Percentiles rank a stretch among this genome's conserved stretches.
phyloP scores from a whole-genome alignment of 2,113 vertebrate genomes.

The Ptilorrhoa leucosticta region DNA sequence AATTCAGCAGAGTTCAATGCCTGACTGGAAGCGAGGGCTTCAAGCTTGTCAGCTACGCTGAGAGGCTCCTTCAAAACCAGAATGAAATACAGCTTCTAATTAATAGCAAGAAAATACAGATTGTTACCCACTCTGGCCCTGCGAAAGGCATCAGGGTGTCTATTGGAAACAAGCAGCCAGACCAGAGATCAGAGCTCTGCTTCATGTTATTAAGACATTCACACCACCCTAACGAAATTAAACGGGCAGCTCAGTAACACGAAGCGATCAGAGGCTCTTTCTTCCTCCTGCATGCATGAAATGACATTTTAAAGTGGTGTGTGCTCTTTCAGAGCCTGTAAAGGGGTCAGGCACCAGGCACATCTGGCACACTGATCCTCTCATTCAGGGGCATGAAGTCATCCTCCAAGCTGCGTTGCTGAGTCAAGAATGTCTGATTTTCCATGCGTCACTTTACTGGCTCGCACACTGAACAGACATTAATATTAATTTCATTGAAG shows the following conservation, averaged over 20 bases:
- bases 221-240: not conserved
- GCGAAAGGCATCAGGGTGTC: not conserved
- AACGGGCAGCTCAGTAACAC: not conserved
- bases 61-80: accelerated
- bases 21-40: not conserved
- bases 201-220: not conserved
- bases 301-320: not conserved
- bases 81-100: not conserved
- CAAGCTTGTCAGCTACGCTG: not conserved
- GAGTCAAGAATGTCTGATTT: not conserved
- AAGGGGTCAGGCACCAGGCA: not conserved
- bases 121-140: not conserved
- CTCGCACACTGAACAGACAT: not conserved
- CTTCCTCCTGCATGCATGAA: not conserved
- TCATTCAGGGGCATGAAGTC: constrained; percentile 23
- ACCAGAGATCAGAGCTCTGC: not conserved
- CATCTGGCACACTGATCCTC: constrained; percentile 14
- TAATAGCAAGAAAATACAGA: not conserved
- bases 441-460: not conserved
- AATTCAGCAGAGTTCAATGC: constrained; percentile 29
- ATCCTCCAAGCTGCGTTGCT: not conserved
- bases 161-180: not conserved
- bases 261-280: not conserved
- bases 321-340: not conserved
- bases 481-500: not conserved